Evolutionary conservation across 2,888 invertebrate species (phyloP), one percentile per base, ranked within the genome.

Genomic region (Cantharis nigra): DNA sequence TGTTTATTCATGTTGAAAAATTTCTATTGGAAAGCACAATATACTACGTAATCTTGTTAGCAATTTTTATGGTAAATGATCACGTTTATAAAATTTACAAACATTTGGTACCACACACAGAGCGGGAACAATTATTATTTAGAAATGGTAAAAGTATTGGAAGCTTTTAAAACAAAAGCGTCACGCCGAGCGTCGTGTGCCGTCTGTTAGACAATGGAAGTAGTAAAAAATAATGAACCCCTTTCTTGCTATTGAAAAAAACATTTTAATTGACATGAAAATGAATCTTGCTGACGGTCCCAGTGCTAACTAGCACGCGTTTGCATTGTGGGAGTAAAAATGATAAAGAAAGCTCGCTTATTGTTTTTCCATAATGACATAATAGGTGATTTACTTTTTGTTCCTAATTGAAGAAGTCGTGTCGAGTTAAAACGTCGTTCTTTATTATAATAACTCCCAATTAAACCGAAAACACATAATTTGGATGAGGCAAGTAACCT

Each of bases 221-320:
- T 49, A 28, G 65, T 11, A 13, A 62, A 69, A 74, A 79, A 80
- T 79, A 81, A 79, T 76, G 71, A 78, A 70, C 75, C 71, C 76
- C 49, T 65, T 76, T 30, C 18, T 20, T 26, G 69, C 67, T 65
- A 67, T 77, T 65, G 72, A 72, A 80, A 77, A 81, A 80, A 78
- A 72, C 20, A 70, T 74, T 63, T 79, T 83, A 83, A 83, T 83
- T 83, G 83, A 83, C 83, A 75, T 80, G 78, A 80, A 83, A 82
- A 83, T 81, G 78, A 76, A 75, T 74, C 78, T 73, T 64, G 69
- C 72, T 77, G 79, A 77, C 81, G 81, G 77, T 78, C 77, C 75
- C 80, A 80, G 82, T 80, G 82, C 77, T 82, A 83, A 81, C 81
- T 82, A 82, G 82, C 81, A 82, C 81, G 81, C 82, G 82, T 76